phyloP scores from a whole-genome alignment of 2,797 vertebrate genomes.

The Sebastes trivittatus region DNA sequence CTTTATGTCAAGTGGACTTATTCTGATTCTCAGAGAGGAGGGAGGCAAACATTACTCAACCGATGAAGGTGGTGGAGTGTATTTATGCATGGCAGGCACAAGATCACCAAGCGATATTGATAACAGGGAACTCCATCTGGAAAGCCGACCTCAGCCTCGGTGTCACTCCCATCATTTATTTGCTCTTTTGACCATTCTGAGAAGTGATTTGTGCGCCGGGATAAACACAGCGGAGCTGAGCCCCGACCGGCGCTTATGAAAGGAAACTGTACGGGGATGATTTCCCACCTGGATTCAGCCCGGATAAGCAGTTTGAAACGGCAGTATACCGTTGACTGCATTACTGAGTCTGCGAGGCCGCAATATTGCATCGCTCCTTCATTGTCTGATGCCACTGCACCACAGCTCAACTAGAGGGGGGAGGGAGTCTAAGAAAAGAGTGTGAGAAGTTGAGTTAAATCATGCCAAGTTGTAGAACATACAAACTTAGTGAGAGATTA shows the following conservation, averaged over 20 bases:
- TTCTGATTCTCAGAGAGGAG: slow-evolving; percentile 12
- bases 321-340: slow-evolving; percentile 69
- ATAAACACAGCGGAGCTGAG: slow-evolving; percentile 60
- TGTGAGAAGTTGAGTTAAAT: slow-evolving; percentile 67
- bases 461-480: slow-evolving; percentile 70
- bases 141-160: slow-evolving; percentile 23
- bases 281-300: slow-evolving; percentile 77
- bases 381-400: slow-evolving; percentile 51
- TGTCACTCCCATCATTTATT: slow-evolving; percentile 55
- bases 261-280: slow-evolving; percentile 72
- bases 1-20: slow-evolving; percentile 46
- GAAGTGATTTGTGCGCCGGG: slow-evolving; percentile 69
- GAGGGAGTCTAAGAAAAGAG: slow-evolving; percentile 20
- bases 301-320: slow-evolving; percentile 75
- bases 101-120: slow-evolving; percentile 55
- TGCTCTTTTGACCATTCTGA: slow-evolving; percentile 61
- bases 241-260: slow-evolving; percentile 68
- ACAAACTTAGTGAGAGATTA: slow-evolving; percentile 83
- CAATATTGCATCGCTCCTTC: slow-evolving; percentile 53
- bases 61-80: slow-evolving; percentile 16
- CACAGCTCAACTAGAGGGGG: slow-evolving; percentile 26
- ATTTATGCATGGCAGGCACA: slow-evolving; percentile 37
- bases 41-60: slow-evolving; percentile 27
- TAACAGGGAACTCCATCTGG: slow-evolving; percentile 51
- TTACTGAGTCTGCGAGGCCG: slow-evolving; percentile 48